phyloP scores from a whole-genome alignment of 2,888 invertebrate genomes.

The Synanthedon vespiformis region DNA sequence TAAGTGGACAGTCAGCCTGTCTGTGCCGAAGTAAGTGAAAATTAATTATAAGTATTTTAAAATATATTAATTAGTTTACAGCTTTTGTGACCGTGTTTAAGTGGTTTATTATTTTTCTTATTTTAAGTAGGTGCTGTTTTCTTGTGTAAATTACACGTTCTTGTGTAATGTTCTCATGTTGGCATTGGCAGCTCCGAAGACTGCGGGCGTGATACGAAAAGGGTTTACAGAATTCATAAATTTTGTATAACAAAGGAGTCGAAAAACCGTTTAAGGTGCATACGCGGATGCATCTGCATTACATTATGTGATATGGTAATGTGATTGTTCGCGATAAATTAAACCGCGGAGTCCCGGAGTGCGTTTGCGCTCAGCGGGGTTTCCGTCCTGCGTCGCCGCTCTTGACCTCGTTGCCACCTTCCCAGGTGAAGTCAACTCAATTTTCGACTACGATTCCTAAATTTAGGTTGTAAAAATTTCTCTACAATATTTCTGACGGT shows the following conservation, averaged over 20 bases:
- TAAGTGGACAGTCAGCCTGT: too few species aligned
- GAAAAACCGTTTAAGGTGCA: constrained; percentile 63
- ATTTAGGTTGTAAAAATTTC: neutral
- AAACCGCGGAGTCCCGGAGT: constrained; percentile 39
- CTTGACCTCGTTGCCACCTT: neutral
- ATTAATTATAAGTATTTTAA: too few species aligned
- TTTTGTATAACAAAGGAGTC: constrained; percentile 61
- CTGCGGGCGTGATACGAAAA: constrained; percentile 44
- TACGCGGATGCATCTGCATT: constrained; percentile 54
- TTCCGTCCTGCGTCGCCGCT: constrained; percentile 25
- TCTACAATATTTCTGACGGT: constrained; percentile 17
- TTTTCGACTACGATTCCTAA: constrained; percentile 36
- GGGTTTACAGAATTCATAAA: constrained; percentile 58
- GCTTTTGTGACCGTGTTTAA: too few species aligned
- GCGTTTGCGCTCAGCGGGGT: constrained; percentile 49
- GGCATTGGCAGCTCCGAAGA: constrained; percentile 24
- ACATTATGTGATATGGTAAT: constrained; percentile 68
- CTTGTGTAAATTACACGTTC: too few species aligned
- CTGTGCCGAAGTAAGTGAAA: too few species aligned
- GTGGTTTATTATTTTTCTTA: too few species aligned
- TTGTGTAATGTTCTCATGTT: constrained; percentile 27
- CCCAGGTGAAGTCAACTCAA: constrained; percentile 45
- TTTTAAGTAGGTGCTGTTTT: too few species aligned
- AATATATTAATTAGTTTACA: too few species aligned
- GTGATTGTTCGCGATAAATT: constrained; percentile 67